A percentile compares a stretch with the other conserved stretches of the same genome.
phyloP scores from a whole-genome alignment of 2,113 vertebrate genomes.

The Amblyornis subalaris region DNA sequence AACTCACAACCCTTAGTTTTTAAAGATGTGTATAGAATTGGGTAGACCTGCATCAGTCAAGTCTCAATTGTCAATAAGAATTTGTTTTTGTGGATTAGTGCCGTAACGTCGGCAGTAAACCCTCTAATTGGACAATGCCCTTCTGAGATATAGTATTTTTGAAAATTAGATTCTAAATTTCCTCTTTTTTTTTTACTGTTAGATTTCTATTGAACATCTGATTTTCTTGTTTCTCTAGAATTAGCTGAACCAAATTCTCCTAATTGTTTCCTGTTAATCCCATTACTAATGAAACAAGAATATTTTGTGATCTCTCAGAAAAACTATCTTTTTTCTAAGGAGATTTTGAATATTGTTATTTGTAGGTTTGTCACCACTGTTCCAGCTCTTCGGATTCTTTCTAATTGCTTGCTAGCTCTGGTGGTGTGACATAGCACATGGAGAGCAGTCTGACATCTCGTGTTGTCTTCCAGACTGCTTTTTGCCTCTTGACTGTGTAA shows the following conservation, averaged over 20 bases:
- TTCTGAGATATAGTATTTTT: not conserved
- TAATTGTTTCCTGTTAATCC: not conserved
- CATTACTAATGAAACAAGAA: not conserved
- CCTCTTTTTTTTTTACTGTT: not conserved
- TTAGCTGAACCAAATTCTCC: not conserved
- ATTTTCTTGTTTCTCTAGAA: not conserved
- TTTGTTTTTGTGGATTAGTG: not conserved
- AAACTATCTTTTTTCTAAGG: not conserved
- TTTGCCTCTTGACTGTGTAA: not conserved
- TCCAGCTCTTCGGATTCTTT: not conserved
- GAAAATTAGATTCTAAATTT: not conserved
- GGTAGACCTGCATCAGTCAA: not conserved
- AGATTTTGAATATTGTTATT: not conserved
- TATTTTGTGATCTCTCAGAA: not conserved
- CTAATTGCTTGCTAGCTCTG: not conserved
- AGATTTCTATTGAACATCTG: not conserved
- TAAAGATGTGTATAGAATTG: not conserved
- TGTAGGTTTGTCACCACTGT: not conserved
- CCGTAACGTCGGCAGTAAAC: not conserved
- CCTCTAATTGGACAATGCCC: not conserved
- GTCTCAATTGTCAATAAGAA: not conserved
- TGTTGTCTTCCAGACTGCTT: no score
- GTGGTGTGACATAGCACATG: accelerated
- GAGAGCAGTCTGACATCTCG: not conserved
- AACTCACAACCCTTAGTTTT: not conserved